These are phyloP conservation scores for Hippoglossus stenolepis DNA, from an alignment of 2,113 vertebrate species.

Conservation along the genomic window DNA sequence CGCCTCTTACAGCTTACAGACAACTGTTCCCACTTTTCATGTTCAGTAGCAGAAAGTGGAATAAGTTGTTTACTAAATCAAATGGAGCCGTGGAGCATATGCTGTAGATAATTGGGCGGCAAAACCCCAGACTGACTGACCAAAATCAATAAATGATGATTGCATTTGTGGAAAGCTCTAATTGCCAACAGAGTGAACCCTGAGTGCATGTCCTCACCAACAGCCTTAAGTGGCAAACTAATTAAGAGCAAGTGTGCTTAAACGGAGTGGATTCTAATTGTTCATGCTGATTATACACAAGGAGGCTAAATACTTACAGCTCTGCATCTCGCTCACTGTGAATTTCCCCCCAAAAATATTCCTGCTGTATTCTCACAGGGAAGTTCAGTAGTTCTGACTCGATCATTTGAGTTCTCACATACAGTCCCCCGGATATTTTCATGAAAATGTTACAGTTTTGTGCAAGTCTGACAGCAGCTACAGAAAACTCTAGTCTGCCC, in stretches of 20 bases:
- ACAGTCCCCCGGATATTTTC: too few relatives aligned
- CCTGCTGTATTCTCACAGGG: too few relatives aligned
- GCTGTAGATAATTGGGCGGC: too few relatives aligned
- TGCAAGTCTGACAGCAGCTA: too few relatives aligned
- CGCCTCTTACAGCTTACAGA: conserved; percentile 15
- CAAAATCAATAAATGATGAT: background rate
- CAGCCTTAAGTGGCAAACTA: conserved; percentile 16
- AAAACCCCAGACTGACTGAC: background rate
- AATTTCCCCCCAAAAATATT: too few relatives aligned
- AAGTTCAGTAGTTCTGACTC: too few relatives aligned
- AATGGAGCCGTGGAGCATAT: too few relatives aligned
- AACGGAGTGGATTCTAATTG: conserved; percentile 20
- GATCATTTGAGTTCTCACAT: too few relatives aligned
- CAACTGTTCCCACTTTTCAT: conserved; percentile 17
- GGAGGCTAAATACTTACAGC: background rate
- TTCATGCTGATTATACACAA: background rate
- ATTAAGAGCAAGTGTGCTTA: conserved; percentile 15
- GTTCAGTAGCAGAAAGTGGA: background rate
- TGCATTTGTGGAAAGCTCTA: background rate
- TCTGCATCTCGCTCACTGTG: too few relatives aligned
- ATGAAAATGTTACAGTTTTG: too few relatives aligned
- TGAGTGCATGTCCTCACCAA: background rate
- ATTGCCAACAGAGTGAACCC: too few relatives aligned
- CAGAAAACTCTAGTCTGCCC: too few relatives aligned
- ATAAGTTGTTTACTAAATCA: background rate